A percentile compares a stretch with the other conserved stretches of the same genome.
phyloP scores from a whole-genome alignment of 1,140 invertebrate species.

The Meteorus sp. region DNA sequence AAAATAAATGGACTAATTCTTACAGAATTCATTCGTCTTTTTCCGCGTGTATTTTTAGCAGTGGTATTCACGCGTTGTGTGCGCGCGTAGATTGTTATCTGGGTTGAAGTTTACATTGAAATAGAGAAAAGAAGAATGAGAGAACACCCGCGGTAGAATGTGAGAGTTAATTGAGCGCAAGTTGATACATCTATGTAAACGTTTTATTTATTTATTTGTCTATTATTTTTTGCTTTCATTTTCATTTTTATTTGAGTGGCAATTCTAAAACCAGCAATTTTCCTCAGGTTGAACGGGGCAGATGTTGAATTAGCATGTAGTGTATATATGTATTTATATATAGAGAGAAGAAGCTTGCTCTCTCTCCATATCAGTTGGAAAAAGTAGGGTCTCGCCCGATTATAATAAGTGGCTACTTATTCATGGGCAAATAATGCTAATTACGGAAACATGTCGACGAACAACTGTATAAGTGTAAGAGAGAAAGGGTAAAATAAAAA shows the following conservation, averaged over 20 bases:
- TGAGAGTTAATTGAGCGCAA: conserved; percentile 23
- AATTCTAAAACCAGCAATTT: conserved; percentile 15
- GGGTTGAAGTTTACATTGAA: conserved; percentile 21
- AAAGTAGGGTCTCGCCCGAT: conserved; percentile 24
- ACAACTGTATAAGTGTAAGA: not conserved
- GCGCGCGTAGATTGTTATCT: conserved; percentile 21
- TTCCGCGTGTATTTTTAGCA: conserved; percentile 25
- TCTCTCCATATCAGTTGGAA: conserved; percentile 6
- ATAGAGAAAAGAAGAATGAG: conserved; percentile 8
- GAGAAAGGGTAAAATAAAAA: not conserved
- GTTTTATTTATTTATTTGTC: not conserved
- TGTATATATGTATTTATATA: not conserved
- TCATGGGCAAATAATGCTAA: conserved; percentile 34
- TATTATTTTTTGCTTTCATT: too few relatives aligned
- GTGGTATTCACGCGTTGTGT: conserved; percentile 4
- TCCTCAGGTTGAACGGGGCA: too few relatives aligned
- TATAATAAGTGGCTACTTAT: conserved; percentile 36
- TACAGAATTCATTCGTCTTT: conserved; percentile 1
- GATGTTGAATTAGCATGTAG: too few relatives aligned
- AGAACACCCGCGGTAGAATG: conserved; percentile 7
- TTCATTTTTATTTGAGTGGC: too few relatives aligned
- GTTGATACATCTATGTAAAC: conserved; percentile 1
- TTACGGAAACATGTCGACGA: conserved; percentile 18
- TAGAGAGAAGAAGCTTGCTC: not conserved
- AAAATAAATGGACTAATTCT: not conserved